Conservation (phyloP, 1,140 invertebrate genomes). For the Leptonema lineaticorne region DNA sequence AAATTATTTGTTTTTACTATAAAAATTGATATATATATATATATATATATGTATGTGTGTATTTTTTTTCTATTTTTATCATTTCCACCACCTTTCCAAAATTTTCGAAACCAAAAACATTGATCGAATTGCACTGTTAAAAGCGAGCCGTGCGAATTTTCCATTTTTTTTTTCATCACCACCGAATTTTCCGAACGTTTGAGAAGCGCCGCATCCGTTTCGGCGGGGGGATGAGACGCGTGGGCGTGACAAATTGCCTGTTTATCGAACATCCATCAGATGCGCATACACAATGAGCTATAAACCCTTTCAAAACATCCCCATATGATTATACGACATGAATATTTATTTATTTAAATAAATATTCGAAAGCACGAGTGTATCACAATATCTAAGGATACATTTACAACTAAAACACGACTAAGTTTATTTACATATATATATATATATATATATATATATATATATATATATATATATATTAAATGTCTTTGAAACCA, state of each 20-base stretch:
- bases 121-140: too few species aligned
- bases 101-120: too few species aligned
- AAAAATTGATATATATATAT: too few species aligned
- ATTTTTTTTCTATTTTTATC: too few species aligned
- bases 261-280: constrained; percentile 18
- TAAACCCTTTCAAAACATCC: not conserved
- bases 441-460: not conserved
- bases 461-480: not conserved
- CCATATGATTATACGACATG: not conserved
- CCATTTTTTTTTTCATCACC: not conserved
- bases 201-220: constrained; percentile 3
- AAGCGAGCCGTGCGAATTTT: too few species aligned
- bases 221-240: too few species aligned
- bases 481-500: not conserved
- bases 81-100: too few species aligned
- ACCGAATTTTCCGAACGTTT: not conserved
- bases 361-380: not conserved
- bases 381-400: not conserved
- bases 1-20: too few species aligned
- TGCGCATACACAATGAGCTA: constrained; percentile 6
- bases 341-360: not conserved
- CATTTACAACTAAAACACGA: too few species aligned
- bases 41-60: too few species aligned
- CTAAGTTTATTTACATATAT: not conserved
- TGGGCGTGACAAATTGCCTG: constrained; percentile 15